Conservation (phyloP, 1,140 invertebrate species). For the Bombus fervidus region DNA sequence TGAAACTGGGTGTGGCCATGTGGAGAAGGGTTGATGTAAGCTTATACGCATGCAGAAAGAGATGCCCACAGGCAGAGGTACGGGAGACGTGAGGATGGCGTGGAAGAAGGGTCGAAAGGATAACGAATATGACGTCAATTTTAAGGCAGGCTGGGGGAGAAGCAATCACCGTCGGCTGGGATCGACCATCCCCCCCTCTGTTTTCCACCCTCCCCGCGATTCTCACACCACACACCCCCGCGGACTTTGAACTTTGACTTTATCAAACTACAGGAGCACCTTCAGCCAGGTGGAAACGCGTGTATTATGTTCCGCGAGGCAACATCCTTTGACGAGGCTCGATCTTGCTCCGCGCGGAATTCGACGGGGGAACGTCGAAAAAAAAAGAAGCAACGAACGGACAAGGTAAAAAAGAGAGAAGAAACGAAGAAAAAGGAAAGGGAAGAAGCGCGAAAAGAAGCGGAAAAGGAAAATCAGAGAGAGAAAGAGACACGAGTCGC, state of each 20-base stretch:
- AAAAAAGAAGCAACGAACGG: too few species aligned
- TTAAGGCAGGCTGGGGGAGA: slow-evolving; percentile 76
- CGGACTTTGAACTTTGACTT: slow-evolving; percentile 74
- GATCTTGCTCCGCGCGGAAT: slow-evolving; percentile 41
- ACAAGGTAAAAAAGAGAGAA: too few species aligned
- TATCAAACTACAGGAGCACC: slow-evolving; percentile 68
- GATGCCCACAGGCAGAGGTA: slow-evolving; percentile 66
- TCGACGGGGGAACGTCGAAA: slow-evolving; percentile 13
- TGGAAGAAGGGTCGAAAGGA: slow-evolving; percentile 80
- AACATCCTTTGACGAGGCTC: slow-evolving; percentile 59
- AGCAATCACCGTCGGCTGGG: slow-evolving; percentile 77
- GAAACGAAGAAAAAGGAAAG: neutral
- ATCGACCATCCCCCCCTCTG: slow-evolving; percentile 60
- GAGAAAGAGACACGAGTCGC: neutral
- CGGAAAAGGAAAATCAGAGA: neutral
- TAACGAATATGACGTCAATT: slow-evolving; percentile 82
- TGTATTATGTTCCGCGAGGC: slow-evolving; percentile 65
- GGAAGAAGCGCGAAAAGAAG: too few species aligned
- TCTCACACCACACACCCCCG: slow-evolving; percentile 64
- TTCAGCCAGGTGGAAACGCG: slow-evolving; percentile 67
- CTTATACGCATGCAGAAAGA: slow-evolving; percentile 72
- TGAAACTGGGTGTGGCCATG: slow-evolving; percentile 69
- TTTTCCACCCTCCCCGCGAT: slow-evolving; percentile 48
- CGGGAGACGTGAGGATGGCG: slow-evolving; percentile 64
- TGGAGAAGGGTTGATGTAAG: slow-evolving; percentile 71